These are phyloP conservation scores for Criorhina ranunculi DNA, from an alignment of 2,888 invertebrate genomes.

Conservation along the genomic window DNA sequence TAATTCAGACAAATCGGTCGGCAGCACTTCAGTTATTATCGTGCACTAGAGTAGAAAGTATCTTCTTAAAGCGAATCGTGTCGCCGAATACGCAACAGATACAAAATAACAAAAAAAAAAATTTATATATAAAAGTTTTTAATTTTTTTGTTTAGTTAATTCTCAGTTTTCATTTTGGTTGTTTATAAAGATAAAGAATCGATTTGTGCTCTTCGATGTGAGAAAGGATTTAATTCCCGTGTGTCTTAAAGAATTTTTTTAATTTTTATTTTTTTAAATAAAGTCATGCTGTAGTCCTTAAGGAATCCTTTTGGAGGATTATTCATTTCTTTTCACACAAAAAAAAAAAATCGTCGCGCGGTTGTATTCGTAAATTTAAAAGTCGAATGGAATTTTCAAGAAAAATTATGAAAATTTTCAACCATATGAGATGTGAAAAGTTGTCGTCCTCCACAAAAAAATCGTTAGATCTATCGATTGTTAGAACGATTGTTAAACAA, in stretches of 20 bases:
- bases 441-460: constrained; percentile 48
- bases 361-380: background rate
- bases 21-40: constrained; percentile 73
- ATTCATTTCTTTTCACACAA: constrained; percentile 4
- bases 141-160: constrained; percentile 50
- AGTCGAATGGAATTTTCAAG: background rate
- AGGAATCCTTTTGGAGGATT: constrained; percentile 45
- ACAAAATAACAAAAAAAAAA: constrained; percentile 41
- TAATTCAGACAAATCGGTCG: constrained; percentile 70
- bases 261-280: background rate
- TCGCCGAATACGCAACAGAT: constrained; percentile 73
- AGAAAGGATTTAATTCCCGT: background rate
- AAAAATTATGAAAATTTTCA: constrained; percentile 58
- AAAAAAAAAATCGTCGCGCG: constrained; percentile 27
- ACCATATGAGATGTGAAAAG: constrained; percentile 47
- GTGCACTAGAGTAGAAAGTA: constrained; percentile 72
- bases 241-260: constrained; percentile 25
- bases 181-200: constrained; percentile 15
- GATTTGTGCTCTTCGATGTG: constrained; percentile 28
- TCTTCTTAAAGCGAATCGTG: constrained; percentile 51
- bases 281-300: constrained; percentile 72
- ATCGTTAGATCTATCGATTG: constrained; percentile 62
- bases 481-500: constrained; percentile 59
- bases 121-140: constrained; percentile 42
- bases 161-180: constrained; percentile 13